Base-by-base conservation (phyloP, 2,113 vertebrate species). In the Trichomycterus rosablanca region DNA sequence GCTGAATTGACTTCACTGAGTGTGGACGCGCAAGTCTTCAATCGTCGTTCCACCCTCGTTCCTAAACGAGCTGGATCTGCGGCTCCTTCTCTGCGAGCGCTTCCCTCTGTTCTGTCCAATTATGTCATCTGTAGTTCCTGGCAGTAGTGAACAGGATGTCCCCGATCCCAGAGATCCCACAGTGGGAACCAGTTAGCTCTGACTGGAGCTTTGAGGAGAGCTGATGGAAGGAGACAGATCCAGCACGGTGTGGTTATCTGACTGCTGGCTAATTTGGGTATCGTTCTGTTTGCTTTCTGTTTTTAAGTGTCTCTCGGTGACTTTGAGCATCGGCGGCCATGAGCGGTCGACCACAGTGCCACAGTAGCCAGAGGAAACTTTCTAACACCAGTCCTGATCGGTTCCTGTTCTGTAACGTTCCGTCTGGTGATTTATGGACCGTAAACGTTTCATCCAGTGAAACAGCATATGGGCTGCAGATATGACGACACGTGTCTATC, bases 81-180 rank as follows among this genome's bases (percentile, higher is more conserved):
- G 74, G 63, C n/a, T 68, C 76, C 76, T 83, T 77, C 76, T 74
- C 71, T 26, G 45, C 58, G 66, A 23, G 59, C 79, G 72, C 70
- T 77, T 78, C 70, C 67, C 48, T 73, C 73, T 72, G 78, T 72
- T 79, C 81, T 37, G 40, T 79, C 72, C 80, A 76, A 85, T 83
- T 84, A 83, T 81, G 69, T 76, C 45, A 70, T 72, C 74, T 74
- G 73, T 74, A 70, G 42, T 66, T 71, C 55, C 76, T 79, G 66
- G 76, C 80, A 77, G 65, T 63, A 70, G 74, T 76, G 83, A 77
- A 81, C 80, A 84, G 82, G 81, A 86, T 85, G 83, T 85, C 68
- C 63, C 69, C 72, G 80, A 81, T 67, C 61, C 62, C 71, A 76
- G 6, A 16, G 43, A 78, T 59, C 65, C 74, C 68, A 63, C 74